Percentiles rank a stretch among this genome's conserved stretches.
Conservation (phyloP, 2,888 invertebrate species). For the Vannuccia rotundouncinata region DNA sequence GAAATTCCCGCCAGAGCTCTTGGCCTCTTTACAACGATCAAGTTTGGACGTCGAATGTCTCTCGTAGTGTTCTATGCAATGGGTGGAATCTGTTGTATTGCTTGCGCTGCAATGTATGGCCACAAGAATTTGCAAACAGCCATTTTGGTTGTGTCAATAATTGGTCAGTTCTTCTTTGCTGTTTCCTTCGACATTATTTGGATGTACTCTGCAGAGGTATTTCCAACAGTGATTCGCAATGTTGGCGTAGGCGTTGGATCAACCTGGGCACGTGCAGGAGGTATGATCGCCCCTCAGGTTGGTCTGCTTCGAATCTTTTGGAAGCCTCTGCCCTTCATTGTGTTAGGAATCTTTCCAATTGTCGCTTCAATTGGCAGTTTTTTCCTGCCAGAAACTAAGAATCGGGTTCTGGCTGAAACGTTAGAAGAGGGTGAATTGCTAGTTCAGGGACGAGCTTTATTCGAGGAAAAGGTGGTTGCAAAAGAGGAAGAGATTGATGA, state of each 20-base stretch:
- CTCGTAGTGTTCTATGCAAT: not conserved
- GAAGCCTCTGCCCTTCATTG: slow-evolving; percentile 24
- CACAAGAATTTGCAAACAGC: not conserved
- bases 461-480: not conserved
- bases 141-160: not conserved
- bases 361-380: not conserved
- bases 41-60: not conserved
- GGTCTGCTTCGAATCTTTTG: slow-evolving; percentile 12
- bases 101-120: slow-evolving; percentile 13
- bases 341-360: not conserved
- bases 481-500: not conserved
- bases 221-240: slow-evolving; percentile 31
- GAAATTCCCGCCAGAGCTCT: slow-evolving; percentile 25
- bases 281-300: not conserved
- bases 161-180: slow-evolving; percentile 18
- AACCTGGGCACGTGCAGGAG: slow-evolving; percentile 17
- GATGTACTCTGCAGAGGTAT: slow-evolving; percentile 31
- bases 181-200: slow-evolving; percentile 31
- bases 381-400: slow-evolving; percentile 22
- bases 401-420: not conserved
- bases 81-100: slow-evolving; percentile 14
- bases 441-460: not conserved
- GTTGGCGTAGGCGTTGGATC: slow-evolving; percentile 30
- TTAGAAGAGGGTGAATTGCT: slow-evolving; percentile 11
- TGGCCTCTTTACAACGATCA: not conserved